Percentiles rank a stretch among this genome's conserved stretches.
Conservation (phyloP, 1,140 invertebrate genomes). For the Phymastichus coffea region DNA sequence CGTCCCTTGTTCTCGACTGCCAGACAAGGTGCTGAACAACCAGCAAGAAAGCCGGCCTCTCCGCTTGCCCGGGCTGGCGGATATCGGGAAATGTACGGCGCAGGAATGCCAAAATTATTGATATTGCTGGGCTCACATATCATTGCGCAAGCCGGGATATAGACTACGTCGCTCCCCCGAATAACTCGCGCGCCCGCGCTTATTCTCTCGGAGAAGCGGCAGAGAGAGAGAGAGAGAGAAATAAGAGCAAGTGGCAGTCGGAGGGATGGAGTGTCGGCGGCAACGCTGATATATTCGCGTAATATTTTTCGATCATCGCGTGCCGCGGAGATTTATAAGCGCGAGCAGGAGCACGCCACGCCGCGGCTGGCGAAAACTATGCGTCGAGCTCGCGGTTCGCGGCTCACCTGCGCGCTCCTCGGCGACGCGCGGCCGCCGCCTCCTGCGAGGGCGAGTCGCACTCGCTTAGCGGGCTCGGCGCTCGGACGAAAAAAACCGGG, state of each 20-base stretch:
- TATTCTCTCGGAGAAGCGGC: neutral
- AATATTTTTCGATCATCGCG: slow-evolving; percentile 61
- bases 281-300: slow-evolving; percentile 57
- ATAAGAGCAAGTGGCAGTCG: neutral
- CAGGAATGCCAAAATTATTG: slow-evolving; percentile 58
- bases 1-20: no score
- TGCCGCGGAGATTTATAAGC: slow-evolving; percentile 55
- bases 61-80: no score
- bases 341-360: no score
- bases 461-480: no score
- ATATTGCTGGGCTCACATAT: slow-evolving; percentile 57
- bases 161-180: slow-evolving; percentile 45
- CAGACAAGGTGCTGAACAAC: no score
- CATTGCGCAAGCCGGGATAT: slow-evolving; percentile 55
- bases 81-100: slow-evolving; percentile 44
- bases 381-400: no score
- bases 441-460: no score
- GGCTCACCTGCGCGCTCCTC: no score
- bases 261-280: slow-evolving; percentile 45
- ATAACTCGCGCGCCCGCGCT: slow-evolving; percentile 36
- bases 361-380: no score
- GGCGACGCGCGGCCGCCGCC: no score
- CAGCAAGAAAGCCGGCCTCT: no score
- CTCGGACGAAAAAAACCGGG: no score
- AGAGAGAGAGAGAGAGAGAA: neutral